Evolutionary conservation across 2,797 vertebrate species (phyloP), one percentile per base, ranked within the genome.

Genomic region (Tenualosa thibaudeaui): DNA sequence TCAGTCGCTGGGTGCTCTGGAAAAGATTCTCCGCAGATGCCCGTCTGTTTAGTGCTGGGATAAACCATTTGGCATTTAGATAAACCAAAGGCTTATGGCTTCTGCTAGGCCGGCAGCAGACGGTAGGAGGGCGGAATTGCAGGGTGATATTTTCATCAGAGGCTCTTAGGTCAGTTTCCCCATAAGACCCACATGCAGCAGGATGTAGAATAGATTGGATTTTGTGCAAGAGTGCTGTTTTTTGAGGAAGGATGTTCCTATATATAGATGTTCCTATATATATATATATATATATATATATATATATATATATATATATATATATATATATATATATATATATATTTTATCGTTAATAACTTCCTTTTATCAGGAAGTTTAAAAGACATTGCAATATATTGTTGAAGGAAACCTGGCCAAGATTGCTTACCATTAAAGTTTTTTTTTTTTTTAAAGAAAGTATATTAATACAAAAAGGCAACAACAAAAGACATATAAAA

Each of bases 1-100:
- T 84, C 60, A 83, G 83, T 82, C 87, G 86, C 53, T 86, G 88
- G 83, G 53, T 85, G 85, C 83, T 46, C 82, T 26, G 88, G 86
- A 83, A 84, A 86, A 85, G 85, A 87, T 87, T 53, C 83, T 86
- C 88, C 83, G 83, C 90, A 90, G 90, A 89, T 81, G 8, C 75
- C 19, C 85, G 62, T 92, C 86, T 94, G 91, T 95, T 94, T 93
- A 92, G 86, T 81, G 86, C 85, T 81, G 86, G n/a, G 19, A 90
- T 92, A 91, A 94, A 93, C 89, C 71, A 22, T 93, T 92, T 91
- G 87, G 81, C 85, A 31, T 90, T 92, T 90, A 49, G 87, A 89
- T 93, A 94, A 93, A 94, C 92, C 81, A 54, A 90, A 85, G 22
- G 0, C 84, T 87, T 85, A 85, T 56, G 49, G 85, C 46, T 71